Evolutionary conservation across 2,797 vertebrate species (phyloP).

Genomic region (Sternotherus odoratus): DNA sequence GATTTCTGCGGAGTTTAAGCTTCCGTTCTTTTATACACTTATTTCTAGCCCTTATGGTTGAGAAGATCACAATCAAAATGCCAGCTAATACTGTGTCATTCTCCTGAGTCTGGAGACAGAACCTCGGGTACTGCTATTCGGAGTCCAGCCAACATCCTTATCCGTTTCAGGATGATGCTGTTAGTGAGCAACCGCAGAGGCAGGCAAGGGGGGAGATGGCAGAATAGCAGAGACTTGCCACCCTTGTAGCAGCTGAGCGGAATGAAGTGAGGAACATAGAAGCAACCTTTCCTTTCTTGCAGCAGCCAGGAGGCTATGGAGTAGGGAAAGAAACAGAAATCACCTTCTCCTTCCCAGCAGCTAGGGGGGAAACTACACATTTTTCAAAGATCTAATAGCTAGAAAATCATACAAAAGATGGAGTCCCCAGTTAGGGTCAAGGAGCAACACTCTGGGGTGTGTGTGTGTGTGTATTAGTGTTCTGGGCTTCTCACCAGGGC

Average conservation of each 20-base stretch:
- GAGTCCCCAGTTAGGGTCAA: not conserved
- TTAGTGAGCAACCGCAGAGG: not conserved
- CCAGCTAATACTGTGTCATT: not conserved
- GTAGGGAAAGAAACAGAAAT: not conserved
- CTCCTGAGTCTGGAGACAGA: not conserved
- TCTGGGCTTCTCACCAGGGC: not conserved
- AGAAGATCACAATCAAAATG: not conserved
- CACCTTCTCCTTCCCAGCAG: not conserved
- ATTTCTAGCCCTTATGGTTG: not conserved
- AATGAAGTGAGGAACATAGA: not conserved
- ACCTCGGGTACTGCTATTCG: not conserved
- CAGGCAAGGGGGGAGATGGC: not conserved
- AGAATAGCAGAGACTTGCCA: not conserved
- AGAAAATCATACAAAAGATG: not conserved
- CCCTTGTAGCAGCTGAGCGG: not conserved
- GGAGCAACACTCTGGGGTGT: not conserved
- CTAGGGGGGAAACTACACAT: not conserved
- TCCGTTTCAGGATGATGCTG: not conserved
- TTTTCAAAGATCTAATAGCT: not conserved
- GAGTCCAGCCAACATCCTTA: not conserved
- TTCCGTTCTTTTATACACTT: not conserved
- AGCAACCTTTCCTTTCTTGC: not conserved
- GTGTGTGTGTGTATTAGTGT: not conserved
- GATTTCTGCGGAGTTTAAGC: not conserved
- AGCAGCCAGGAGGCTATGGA: not conserved